Conservation (phyloP, 2,797 vertebrate species). For the Sus cebifrons region DNA sequence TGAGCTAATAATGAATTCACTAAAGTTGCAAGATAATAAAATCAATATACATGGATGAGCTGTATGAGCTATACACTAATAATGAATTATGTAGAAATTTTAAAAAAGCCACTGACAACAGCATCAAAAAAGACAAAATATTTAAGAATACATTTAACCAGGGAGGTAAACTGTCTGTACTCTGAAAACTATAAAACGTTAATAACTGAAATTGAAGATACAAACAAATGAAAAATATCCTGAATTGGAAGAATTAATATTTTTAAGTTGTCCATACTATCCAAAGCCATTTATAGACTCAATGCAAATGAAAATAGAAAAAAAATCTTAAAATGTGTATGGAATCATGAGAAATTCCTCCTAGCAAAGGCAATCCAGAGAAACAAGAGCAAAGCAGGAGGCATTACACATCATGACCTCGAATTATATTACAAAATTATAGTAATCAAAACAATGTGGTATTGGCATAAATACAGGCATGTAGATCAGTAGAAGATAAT, state of each 20-base stretch:
- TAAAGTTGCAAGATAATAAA: not conserved
- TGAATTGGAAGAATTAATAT: not conserved
- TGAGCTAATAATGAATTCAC: not conserved
- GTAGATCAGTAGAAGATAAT: too few relatives aligned
- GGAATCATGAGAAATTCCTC: not conserved
- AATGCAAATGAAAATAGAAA: not conserved
- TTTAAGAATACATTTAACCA: too few relatives aligned
- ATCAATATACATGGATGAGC: not conserved
- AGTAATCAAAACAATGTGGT: too few relatives aligned
- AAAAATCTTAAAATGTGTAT: not conserved
- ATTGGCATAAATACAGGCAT: too few relatives aligned
- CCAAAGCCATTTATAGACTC: not conserved
- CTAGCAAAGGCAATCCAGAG: not conserved
- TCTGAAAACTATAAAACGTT: not conserved
- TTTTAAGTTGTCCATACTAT: not conserved
- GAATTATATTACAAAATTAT: slow-evolving; percentile 4
- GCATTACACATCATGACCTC: not conserved
- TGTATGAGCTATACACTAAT: not conserved
- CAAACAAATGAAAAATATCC: not conserved
- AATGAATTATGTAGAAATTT: not conserved
- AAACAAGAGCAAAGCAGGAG: not conserved
- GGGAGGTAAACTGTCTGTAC: not conserved
- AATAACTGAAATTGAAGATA: not conserved
- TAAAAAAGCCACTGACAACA: not conserved
- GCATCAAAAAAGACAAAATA: not conserved